A percentile compares a stretch with the other conserved stretches of the same genome.
Conservation (phyloP, 2,113 vertebrate genomes). For the Electrona antarctica region DNA sequence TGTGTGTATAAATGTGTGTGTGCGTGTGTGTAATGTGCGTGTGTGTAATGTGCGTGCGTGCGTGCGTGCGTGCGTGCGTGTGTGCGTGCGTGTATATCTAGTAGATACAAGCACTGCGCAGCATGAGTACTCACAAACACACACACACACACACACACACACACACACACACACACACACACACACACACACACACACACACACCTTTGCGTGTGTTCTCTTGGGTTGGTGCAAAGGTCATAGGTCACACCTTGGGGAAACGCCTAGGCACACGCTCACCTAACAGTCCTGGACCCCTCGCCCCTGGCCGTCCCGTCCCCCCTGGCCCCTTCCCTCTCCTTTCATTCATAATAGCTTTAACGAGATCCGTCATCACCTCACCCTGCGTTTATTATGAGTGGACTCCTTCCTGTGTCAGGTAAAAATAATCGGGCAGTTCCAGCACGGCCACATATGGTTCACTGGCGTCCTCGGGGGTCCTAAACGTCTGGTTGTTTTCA, state of each 20-base stretch:
- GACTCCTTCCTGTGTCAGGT: constrained; percentile 75
- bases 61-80: background rate
- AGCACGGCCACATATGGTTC: constrained; percentile 46
- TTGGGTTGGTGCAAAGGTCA: constrained; percentile 55
- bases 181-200: too few relatives aligned
- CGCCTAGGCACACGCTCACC: constrained; percentile 60
- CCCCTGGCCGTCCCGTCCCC: background rate
- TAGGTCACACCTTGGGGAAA: constrained; percentile 47
- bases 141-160: too few relatives aligned
- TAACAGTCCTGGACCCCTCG: constrained; percentile 21
- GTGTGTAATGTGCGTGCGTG: background rate
- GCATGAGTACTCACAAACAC: too few relatives aligned
- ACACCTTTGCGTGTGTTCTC: constrained; percentile 43
- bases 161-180: too few relatives aligned
- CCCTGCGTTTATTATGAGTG: constrained; percentile 73
- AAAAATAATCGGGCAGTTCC: constrained; percentile 73
- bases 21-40: background rate
- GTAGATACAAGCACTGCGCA: background rate
- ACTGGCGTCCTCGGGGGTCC: constrained; percentile 44
- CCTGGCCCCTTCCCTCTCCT: constrained; percentile 21
- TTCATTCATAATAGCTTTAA: constrained; percentile 68
- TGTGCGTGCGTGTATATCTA: background rate
- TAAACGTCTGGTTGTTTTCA: constrained; percentile 62
- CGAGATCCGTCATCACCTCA: constrained; percentile 74
- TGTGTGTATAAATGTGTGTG: background rate